phyloP scores from a whole-genome alignment of 2,797 vertebrate species.

The Otolemur crassicaudatus region DNA sequence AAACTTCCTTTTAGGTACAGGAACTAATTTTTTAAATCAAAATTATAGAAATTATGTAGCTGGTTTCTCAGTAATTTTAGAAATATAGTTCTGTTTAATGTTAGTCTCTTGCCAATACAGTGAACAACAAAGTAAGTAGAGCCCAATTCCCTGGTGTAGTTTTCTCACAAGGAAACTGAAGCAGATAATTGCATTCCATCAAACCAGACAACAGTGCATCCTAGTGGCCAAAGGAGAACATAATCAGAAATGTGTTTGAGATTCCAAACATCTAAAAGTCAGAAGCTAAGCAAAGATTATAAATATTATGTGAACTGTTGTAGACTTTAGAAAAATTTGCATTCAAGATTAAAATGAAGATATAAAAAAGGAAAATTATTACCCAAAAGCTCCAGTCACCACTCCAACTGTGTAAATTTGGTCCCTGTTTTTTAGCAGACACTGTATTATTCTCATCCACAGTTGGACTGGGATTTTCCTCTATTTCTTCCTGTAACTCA shows the following conservation, averaged over 20 bases:
- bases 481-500: slow-evolving; percentile 81
- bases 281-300: slow-evolving; percentile 14
- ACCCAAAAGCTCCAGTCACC: slow-evolving; percentile 86
- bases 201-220: slow-evolving; percentile 67
- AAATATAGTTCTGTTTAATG: slow-evolving; percentile 15
- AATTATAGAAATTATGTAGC: slow-evolving; percentile 48
- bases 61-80: slow-evolving; percentile 47
- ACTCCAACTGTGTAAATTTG: slow-evolving; percentile 85
- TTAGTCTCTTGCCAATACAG: slow-evolving; percentile 31
- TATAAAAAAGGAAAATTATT: slow-evolving; percentile 39
- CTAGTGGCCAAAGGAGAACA: slow-evolving; percentile 72
- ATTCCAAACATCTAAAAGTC: slow-evolving; percentile 13
- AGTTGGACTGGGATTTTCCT: slow-evolving; percentile 77
- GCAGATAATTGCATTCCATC: not conserved
- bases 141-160: not conserved
- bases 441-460: slow-evolving; percentile 73
- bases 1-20: not conserved
- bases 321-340: not conserved
- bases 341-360: slow-evolving; percentile 50
- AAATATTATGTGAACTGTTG: not conserved
- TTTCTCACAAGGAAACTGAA: slow-evolving; percentile 52
- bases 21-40: slow-evolving; percentile 48
- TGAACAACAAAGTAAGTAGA: not conserved
- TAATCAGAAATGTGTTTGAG: not conserved
- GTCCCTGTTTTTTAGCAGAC: slow-evolving; percentile 81